Conservation (phyloP, 2,888 invertebrate genomes). For the Nematopogon swammerdamellus region DNA sequence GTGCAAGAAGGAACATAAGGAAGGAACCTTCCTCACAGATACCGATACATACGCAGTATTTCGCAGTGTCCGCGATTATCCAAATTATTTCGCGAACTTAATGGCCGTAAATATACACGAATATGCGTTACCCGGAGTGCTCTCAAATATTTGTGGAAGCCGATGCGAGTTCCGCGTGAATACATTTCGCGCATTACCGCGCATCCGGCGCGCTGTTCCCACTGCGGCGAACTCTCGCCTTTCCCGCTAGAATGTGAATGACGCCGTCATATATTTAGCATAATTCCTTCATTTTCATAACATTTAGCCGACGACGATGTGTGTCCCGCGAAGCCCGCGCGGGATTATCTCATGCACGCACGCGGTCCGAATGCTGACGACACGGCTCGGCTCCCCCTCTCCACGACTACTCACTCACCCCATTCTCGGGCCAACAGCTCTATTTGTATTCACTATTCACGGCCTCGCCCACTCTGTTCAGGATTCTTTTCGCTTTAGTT, state of each 20-base stretch:
- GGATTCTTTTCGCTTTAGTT: too few species aligned
- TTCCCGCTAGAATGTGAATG: not conserved
- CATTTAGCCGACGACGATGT: not conserved
- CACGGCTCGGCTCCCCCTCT: not conserved
- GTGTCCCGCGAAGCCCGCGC: not conserved
- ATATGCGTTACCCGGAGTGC: too few species aligned
- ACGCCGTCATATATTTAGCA: not conserved
- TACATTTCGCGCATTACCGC: not conserved
- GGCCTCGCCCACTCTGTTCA: too few species aligned
- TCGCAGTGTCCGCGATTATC: too few species aligned
- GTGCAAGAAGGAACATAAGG: too few species aligned
- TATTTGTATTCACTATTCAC: not conserved
- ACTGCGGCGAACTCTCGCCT: not conserved
- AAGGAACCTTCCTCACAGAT: too few species aligned
- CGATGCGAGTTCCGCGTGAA: not conserved
- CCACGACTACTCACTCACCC: not conserved
- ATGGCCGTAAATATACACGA: too few species aligned
- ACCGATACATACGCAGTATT: too few species aligned
- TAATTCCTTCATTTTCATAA: not conserved
- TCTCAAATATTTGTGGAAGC: not conserved
- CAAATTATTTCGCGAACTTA: too few species aligned
- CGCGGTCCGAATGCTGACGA: not conserved
- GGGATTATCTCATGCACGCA: not conserved
- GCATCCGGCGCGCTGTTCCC: not conserved
- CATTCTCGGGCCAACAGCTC: not conserved